Conservation (phyloP, 2,113 vertebrate genomes). For the Cnemophilus loriae region DNA sequence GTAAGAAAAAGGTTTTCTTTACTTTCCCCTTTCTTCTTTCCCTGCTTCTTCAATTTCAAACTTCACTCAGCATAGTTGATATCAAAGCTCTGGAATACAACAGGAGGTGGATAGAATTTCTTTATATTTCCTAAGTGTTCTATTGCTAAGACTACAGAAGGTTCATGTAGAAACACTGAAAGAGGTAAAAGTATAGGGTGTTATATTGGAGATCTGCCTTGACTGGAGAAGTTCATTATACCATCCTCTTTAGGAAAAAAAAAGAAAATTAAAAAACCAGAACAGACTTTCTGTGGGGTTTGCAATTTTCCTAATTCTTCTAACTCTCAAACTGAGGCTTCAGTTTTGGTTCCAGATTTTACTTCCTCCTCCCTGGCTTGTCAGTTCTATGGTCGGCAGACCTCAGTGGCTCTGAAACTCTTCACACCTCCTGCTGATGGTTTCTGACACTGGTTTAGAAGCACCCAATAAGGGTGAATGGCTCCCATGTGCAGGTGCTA, state of each 20-base stretch:
- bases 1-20: neutral
- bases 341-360: neutral
- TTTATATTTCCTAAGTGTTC: neutral
- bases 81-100: neutral
- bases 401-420: neutral
- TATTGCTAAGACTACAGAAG: neutral
- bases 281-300: neutral
- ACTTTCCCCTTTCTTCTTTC: neutral
- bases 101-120: neutral
- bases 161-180: neutral
- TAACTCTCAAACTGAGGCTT: neutral
- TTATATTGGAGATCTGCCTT: neutral
- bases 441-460: neutral
- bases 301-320: neutral
- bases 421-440: rapidly evolving
- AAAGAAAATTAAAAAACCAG: too few species aligned
- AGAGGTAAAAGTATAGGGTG: neutral
- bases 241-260: neutral
- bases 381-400: neutral
- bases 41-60: neutral
- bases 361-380: neutral
- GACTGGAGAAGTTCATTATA: neutral
- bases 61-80: neutral
- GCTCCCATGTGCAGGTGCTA: neutral
- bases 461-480: neutral